Base-by-base conservation (phyloP, 1,140 invertebrate species). In the Brachionus koreanus region DNA sequence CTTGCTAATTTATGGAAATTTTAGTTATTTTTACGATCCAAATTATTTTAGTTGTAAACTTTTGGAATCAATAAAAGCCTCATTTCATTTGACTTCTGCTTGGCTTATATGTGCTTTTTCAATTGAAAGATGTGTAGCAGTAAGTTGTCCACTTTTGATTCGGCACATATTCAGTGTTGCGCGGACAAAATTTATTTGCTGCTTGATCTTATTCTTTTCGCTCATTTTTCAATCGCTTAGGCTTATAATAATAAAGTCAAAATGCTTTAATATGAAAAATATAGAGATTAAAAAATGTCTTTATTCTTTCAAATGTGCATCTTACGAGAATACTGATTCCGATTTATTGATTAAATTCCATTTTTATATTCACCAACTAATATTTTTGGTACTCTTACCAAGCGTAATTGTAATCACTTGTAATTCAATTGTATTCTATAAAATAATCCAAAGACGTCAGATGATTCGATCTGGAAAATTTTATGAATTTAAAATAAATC, bases 41-140 rank as follows among this genome's bases (percentile, higher is more conserved):
- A 74, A 74, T 74, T 74, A 74, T 46, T 74, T 74, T 19, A 46
- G 37, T 16, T 43, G 39, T 74, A 43, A 74, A 46, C 23, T 74
- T 19, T 16, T 74, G 19, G 42, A 74, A 5, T 74, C 39, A 25
- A 33, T 74, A 49, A 46, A 25, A 74, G 19, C 69, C 39, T 74
- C 69, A 23, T 46, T 46, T 49, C 69, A 74, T 46, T 74, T 74
- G 33, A 46, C 69, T 29, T 74, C 69, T 25, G 69, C 39, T 19
- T 74, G 69, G 69, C 43, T 74, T 10, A 74, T 74, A 10, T 74
- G 69, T 74, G 33, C 69, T 25, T 74, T 74, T 29, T 74, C 69
- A 12, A 74, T 74, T 12, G 69, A 74, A 29, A 43, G 69, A 46
- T 74, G 69, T 7, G 12, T 74, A 19, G 69, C 69, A 3, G 69